Percentiles rank a stretch among this genome's conserved stretches.
Conservation (phyloP, 1,140 invertebrate species). For the Chymomyza costata region DNA sequence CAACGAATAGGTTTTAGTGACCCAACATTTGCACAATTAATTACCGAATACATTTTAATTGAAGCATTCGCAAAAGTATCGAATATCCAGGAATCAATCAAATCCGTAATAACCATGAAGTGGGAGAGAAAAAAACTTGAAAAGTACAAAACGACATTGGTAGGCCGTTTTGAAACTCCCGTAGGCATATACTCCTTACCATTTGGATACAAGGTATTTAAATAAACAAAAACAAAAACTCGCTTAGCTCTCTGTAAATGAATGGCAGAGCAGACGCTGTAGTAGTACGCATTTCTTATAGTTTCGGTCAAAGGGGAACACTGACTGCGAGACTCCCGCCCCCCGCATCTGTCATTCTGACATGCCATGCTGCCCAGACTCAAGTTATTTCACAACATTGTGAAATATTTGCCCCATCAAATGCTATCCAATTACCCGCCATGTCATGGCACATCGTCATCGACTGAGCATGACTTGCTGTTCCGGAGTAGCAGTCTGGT, state of each 20-base stretch:
- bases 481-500: background rate
- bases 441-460: constrained; percentile 47
- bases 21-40: too few species aligned
- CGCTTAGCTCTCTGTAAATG: background rate
- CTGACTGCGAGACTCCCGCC: background rate
- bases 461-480: constrained; percentile 27
- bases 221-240: too few species aligned
- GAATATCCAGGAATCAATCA: too few species aligned
- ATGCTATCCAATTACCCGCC: constrained; percentile 46
- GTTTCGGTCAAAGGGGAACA: constrained; percentile 29
- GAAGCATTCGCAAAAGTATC: too few species aligned
- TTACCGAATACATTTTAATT: too few species aligned
- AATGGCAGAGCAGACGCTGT: background rate
- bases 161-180: too few species aligned
- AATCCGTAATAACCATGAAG: too few species aligned
- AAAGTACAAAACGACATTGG: too few species aligned
- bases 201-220: too few species aligned
- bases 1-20: too few species aligned
- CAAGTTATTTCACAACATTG: constrained; percentile 53
- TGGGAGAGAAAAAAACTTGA: too few species aligned
- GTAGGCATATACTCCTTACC: too few species aligned
- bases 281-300: constrained; percentile 21
- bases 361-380: background rate
- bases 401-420: constrained; percentile 25
- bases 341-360: background rate